A percentile compares a stretch with the other conserved stretches of the same genome.
Conservation (phyloP, 2,888 invertebrate genomes). For the Apamea epomidion region DNA sequence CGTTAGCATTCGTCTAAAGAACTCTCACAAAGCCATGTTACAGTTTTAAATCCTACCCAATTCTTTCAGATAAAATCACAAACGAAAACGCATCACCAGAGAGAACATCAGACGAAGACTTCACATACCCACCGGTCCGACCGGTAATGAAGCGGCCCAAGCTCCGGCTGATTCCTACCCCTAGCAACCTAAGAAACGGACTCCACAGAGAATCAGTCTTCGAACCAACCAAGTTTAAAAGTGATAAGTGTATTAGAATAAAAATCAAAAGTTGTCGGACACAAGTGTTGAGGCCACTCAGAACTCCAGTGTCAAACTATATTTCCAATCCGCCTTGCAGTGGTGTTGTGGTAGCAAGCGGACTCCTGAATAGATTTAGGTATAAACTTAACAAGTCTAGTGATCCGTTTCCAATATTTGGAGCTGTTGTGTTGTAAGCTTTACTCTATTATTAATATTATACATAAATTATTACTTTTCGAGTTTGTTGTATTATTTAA, state of each 20-base stretch:
- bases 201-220: slow-evolving; percentile 79
- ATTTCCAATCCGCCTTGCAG: slow-evolving; percentile 40
- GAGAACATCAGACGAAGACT: slow-evolving; percentile 78
- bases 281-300: slow-evolving; percentile 68
- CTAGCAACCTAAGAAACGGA: slow-evolving; percentile 65
- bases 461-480: slow-evolving; percentile 72
- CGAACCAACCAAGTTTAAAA: slow-evolving; percentile 77
- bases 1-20: background rate
- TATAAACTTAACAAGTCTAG: slow-evolving; percentile 79
- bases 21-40: background rate
- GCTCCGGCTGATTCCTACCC: slow-evolving; percentile 73
- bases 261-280: slow-evolving; percentile 82
- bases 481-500: slow-evolving; percentile 55
- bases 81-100: slow-evolving; percentile 70
- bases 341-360: slow-evolving; percentile 80
- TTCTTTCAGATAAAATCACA: slow-evolving; percentile 71
- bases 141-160: slow-evolving; percentile 76
- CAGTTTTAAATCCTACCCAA: background rate
- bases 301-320: slow-evolving; percentile 62
- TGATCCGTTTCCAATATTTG: slow-evolving; percentile 83
- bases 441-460: slow-evolving; percentile 55
- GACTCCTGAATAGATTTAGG: slow-evolving; percentile 85
- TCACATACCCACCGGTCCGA: slow-evolving; percentile 74
- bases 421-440: slow-evolving; percentile 81
- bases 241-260: slow-evolving; percentile 75